Base-by-base conservation (phyloP, 2,888 invertebrate species). In the Sesia apiformis region DNA sequence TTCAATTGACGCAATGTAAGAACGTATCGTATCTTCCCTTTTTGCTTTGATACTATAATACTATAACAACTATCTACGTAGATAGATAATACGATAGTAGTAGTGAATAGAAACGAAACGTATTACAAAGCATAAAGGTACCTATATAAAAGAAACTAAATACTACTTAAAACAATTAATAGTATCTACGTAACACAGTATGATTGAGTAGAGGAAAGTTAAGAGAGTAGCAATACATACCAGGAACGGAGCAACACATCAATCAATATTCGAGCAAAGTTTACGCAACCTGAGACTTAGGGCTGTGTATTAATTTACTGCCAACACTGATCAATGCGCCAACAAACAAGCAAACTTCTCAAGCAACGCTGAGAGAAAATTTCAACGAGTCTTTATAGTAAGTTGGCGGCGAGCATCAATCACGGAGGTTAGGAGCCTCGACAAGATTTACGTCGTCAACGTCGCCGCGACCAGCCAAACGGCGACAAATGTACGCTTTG, bases 381-480 rank as follows among this genome's bases (percentile, higher is more conserved):
- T 71, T 64, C 61, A 63, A 63, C 63, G 63, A 66, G 63, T 65
- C 66, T 66, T 60, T 50, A 50, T 38, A 50, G 60, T 59, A 63
- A 75, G 73, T 74, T 74, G 73, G 66, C 63, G 65, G 57, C 59
- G 59, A 60, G 60, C 75, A 84, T 84, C 81, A 81, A 84, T 84
- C 82, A 84, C 74, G 62, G 56, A 54, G 55, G 58, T 61, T 53
- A 58, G 53, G 53, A 60, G 60, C 58, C 55, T 62, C 61, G 60
- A 60, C 56, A 61, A 74, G 77, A 74, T 78, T 78, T 74, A 74
- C 62, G 62, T 56, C 62, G 62, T 56, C 66, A 57, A 58, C 58
- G 65, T 62, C 59, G 52, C 43, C 50, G 52, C 52, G 53, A 57
- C 55, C 65, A 69, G 57, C 63, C 67, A 66, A 70, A 71, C 64